Conservation (phyloP, 2,888 invertebrate species). For the Meandrusa payeni region DNA sequence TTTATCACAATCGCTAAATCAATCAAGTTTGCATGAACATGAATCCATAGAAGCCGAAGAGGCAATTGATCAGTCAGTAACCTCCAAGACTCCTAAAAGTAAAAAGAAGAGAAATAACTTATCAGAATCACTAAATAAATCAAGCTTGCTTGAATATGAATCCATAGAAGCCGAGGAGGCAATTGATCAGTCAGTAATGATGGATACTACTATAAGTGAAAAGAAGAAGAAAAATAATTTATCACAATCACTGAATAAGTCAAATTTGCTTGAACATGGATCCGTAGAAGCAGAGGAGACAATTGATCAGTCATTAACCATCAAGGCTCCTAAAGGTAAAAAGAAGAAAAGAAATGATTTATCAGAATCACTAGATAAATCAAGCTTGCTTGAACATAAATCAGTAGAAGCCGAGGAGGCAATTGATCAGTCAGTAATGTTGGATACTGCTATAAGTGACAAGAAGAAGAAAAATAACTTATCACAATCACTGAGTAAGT, state of each 20-base stretch:
- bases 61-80: conserved; percentile 15
- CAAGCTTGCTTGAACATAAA: background rate
- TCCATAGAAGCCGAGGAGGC: background rate
- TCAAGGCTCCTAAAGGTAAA: conserved; percentile 21
- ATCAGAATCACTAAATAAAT: conserved; percentile 18
- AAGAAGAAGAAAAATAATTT: conserved; percentile 27
- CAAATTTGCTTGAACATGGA: conserved; percentile 21
- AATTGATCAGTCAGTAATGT: conserved; percentile 16
- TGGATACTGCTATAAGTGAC: too few species aligned
- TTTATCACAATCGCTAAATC: conserved; percentile 11
- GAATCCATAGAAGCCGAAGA: background rate
- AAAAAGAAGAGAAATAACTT: conserved; percentile 26
- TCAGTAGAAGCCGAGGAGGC: background rate
- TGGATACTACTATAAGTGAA: conserved; percentile 23
- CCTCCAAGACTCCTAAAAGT: too few species aligned
- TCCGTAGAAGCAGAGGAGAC: background rate
- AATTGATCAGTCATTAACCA: background rate
- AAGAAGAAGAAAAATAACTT: conserved; percentile 26
- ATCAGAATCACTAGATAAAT: background rate
- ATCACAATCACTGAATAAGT: conserved; percentile 18
- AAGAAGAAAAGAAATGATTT: conserved; percentile 10
- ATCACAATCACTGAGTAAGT: conserved; percentile 18
- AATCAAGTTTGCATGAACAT: background rate
- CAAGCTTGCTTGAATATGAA: conserved; percentile 17
- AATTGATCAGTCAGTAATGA: conserved; percentile 20